Base-by-base conservation (phyloP, 2,797 vertebrate genomes). In the Hypotaenidia philippensis region DNA sequence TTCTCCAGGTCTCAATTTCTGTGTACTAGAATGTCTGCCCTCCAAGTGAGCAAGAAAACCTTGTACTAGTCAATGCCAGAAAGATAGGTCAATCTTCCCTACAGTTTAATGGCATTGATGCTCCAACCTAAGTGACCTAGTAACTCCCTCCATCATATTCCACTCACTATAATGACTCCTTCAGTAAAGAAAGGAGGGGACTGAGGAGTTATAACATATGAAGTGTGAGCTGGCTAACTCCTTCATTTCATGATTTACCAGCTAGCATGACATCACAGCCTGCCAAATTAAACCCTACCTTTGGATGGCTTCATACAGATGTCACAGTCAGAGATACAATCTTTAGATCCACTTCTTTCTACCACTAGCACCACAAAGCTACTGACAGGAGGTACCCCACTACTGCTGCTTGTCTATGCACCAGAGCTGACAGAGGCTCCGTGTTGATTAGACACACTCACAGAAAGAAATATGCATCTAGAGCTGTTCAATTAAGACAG, bases 391-490 rank as follows among this genome's bases (percentile, higher is more conserved):
- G 77, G 75, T 29, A 93, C 4, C 22, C 31, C 70, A 38, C 41
- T 34, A 32, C 2, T 75, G 41, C 29, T 65, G 20, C 53, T 90
- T 64, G 50, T 36, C 65, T 49, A 19, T 8, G 10, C 17, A 20
- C 47, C 47, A 66, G 47, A 69, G 44, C 80, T 34, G 27, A 82
- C 74, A 72, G 57, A 90, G 74, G 41, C 22, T 69, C 23, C 3
- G 8, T 8, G 36, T 38, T 78, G 70, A 78, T 72, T 23, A 86
- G 50, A 72, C 22, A 53, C 7, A 9, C 21, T 47, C 44, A 47
- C 34, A 68, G 49, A 65, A 15, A 79, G 41, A 78, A 90, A 89
- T 19, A 78, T 50, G 64, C 38, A 94, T 19, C 38, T 59, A 82
- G 13, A 12, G 6, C 40, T 72, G 72, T 56, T 89, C 49, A 89